Percentiles rank a stretch among this genome's conserved stretches.
phyloP scores from a whole-genome alignment of 2,113 vertebrate genomes.

The Thinocorus orbignyianus region DNA sequence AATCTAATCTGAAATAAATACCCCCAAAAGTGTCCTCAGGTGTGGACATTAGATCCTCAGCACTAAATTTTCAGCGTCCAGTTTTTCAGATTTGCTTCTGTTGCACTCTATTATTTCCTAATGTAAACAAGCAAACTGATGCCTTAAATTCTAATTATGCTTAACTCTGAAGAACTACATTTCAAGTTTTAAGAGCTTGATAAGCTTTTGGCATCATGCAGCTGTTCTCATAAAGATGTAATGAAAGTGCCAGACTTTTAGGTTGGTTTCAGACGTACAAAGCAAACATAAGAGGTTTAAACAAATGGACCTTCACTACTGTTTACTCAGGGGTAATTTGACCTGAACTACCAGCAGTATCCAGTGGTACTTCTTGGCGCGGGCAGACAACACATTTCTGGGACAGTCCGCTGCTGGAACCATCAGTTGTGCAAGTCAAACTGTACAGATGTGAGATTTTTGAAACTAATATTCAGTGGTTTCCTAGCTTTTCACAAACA shows the following conservation, averaged over 20 bases:
- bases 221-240: not conserved
- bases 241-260: not conserved
- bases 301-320: not conserved
- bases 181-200: not conserved
- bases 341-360: not conserved
- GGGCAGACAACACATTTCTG: not conserved
- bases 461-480: not conserved
- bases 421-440: not conserved
- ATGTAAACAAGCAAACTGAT: not conserved
- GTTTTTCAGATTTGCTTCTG: not conserved
- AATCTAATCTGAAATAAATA: not conserved
- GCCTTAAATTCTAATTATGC: not conserved
- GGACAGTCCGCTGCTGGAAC: not conserved
- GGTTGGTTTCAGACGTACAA: not conserved
- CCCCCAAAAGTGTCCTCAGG: not conserved
- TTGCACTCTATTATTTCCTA: not conserved
- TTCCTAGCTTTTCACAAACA: not conserved
- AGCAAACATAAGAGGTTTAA: not conserved
- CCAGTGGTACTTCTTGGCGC: not conserved
- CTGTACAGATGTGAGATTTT: not conserved
- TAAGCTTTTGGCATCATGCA: not conserved
- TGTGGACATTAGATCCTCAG: not conserved
- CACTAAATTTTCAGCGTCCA: not conserved
- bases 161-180: not conserved
- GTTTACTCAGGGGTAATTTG: not conserved